Evolutionary conservation across 92 coral and sea anemone species (phyloP).

Genomic region (Palythoa grandis): DNA sequence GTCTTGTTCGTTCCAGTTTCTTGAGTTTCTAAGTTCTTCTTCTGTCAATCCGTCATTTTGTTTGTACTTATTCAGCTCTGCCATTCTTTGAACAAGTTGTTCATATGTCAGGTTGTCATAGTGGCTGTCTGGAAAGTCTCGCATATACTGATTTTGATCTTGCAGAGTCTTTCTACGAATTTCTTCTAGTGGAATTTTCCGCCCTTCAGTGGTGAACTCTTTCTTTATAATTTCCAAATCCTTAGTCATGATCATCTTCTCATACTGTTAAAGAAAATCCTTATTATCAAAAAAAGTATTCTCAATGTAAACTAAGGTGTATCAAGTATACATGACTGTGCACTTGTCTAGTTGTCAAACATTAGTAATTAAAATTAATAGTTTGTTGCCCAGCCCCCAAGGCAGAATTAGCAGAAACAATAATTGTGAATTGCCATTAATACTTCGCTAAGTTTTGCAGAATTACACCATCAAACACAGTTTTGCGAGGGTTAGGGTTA

Average conservation of each 20-base stretch:
- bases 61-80: slow-evolving; percentile 2
- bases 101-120: slow-evolving; percentile 9
- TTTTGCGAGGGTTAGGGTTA: background rate
- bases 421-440: background rate
- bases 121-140: background rate
- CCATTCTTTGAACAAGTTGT: slow-evolving; percentile 9
- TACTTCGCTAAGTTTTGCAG: background rate
- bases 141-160: background rate
- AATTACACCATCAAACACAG: background rate
- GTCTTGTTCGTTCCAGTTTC: slow-evolving; percentile 5
- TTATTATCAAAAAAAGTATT: background rate
- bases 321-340: background rate
- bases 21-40: slow-evolving; percentile 1
- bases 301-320: slow-evolving; percentile 1
- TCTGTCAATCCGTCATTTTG: background rate
- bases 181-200: slow-evolving; percentile 7
- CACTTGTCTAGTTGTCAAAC: background rate
- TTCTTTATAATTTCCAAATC: slow-evolving; percentile 7
- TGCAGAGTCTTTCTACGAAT: background rate
- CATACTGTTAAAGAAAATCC: slow-evolving; percentile 12
- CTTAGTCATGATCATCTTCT: slow-evolving; percentile 5
- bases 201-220: slow-evolving; percentile 4
- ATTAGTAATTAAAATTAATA: background rate
- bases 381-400: background rate
- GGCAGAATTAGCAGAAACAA: slow-evolving; percentile 4